Base-by-base conservation (phyloP, 2,113 vertebrate species). In the Prionailurus viverrinus region DNA sequence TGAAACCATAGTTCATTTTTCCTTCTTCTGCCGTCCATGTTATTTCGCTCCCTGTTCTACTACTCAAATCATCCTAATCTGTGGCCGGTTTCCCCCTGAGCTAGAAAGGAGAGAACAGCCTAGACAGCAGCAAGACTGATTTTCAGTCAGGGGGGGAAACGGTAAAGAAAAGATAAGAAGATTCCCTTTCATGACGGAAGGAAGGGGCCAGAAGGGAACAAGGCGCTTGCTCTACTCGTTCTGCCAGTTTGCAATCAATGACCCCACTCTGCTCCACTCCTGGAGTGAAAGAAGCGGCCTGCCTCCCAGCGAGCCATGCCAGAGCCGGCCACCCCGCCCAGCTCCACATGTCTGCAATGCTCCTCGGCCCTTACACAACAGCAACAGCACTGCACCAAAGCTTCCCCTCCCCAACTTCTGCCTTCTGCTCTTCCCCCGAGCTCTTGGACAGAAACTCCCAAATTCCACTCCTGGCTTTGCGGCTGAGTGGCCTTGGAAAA, bases 141-240 rank as follows among this genome's bases (percentile, higher is more conserved):
- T 95, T 97, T 61, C 66, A 69, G 33, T 53, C 39, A 31, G 16
- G 12, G 45, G 45, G 45, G 45, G 45, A 1, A 7, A 41, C 5
- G 27, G n/a, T 74, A 79, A 92, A 97, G 78, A 53, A 88, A 86
- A 94, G 73, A 63, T 79, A 78, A 88, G 69, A 71, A 91, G 79
- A 66, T 14, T 66, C 55, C 73, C 15, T 91, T 73, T 69, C 55
- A 61, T 7, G 19, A 84, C 15, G 27, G 23, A 78, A 87, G 63
- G 19, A 51, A 89, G 33, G 19, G 25, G 36, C 23, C 61, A 33
- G 33, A 71, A 91, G 41, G 45, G 3, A 69, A 19, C 14, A 0
- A 29, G 53, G 29, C 41, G 58, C 63, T 71, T 0, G 73, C 48
- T 33, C 76, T 41, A 29, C 82, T 73, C 0, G 18, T 51, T 94